Percentiles rank a stretch among this genome's conserved stretches.
phyloP scores from a whole-genome alignment of 2,888 invertebrate species.

The Cephus sareptanus region DNA sequence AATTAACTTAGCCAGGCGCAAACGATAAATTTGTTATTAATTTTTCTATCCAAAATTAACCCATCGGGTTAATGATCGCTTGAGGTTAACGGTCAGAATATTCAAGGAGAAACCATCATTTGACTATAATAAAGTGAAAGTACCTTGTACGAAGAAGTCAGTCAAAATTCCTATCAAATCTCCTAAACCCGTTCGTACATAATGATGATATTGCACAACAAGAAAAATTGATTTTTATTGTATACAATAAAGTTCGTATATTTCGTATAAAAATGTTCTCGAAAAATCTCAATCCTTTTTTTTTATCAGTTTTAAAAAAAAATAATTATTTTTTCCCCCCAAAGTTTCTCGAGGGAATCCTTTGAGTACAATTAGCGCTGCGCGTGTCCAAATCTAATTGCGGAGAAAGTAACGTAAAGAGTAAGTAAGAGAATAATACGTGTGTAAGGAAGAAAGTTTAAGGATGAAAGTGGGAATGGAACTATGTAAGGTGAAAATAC shows the following conservation, averaged over 20 bases:
- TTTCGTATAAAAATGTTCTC: background rate
- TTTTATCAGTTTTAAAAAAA: background rate
- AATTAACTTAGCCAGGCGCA: background rate
- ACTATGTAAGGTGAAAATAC: background rate
- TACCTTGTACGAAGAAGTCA: background rate
- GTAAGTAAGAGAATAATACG: background rate
- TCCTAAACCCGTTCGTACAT: background rate
- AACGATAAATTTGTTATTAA: background rate
- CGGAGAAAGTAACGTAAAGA: constrained; percentile 46
- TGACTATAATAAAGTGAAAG: background rate
- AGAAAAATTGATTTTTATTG: background rate
- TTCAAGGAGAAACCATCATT: background rate
- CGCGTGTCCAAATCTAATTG: constrained; percentile 28
- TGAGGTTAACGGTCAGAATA: background rate
- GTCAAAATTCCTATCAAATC: background rate
- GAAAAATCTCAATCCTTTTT: background rate
- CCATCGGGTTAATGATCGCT: background rate
- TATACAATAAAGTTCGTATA: background rate
- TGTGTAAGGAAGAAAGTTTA: constrained; percentile 47
- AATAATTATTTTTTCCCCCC: background rate
- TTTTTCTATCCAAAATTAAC: background rate
- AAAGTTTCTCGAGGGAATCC: background rate
- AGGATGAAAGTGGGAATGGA: constrained; percentile 26
- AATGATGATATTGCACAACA: background rate
- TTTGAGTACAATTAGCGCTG: background rate